Evolutionary conservation across 2,888 invertebrate species (phyloP).

Genomic region (Nasonovia ribisnigri): DNA sequence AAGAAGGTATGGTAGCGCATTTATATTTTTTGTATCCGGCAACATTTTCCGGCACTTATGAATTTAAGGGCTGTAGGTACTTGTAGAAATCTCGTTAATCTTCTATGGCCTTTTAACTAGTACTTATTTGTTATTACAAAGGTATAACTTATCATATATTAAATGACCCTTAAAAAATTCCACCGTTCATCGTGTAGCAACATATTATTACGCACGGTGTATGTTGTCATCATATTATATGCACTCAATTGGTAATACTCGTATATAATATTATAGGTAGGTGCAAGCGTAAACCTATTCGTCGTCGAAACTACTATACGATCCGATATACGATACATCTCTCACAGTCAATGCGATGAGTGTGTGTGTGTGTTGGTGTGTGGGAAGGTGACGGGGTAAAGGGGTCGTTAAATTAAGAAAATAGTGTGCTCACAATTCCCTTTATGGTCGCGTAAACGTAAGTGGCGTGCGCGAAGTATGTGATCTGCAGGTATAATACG

Average conservation of each 20-base stretch:
- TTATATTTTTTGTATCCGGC: background rate
- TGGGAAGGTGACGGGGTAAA: background rate
- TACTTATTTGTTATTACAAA: background rate
- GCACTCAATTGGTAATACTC: background rate
- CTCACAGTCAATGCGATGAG: background rate
- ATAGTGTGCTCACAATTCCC: background rate
- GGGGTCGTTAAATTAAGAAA: background rate
- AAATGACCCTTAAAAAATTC: background rate
- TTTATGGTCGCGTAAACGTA: background rate
- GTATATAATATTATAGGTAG: background rate
- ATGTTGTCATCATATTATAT: background rate
- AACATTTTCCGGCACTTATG: background rate
- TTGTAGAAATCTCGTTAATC: background rate
- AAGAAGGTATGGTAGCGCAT: background rate
- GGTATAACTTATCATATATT: background rate
- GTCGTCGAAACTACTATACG: background rate
- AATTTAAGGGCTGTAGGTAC: background rate
- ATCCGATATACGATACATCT: background rate
- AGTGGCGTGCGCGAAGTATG: background rate
- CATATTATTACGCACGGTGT: background rate
- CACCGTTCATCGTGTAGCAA: background rate
- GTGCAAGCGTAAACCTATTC: background rate
- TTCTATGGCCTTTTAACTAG: background rate
- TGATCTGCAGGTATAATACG: conserved; percentile 21
- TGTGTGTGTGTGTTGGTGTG: too few relatives aligned